These are phyloP conservation scores for Lagria hirta DNA, from an alignment of 2,888 invertebrate genomes.

Conservation along the genomic window DNA sequence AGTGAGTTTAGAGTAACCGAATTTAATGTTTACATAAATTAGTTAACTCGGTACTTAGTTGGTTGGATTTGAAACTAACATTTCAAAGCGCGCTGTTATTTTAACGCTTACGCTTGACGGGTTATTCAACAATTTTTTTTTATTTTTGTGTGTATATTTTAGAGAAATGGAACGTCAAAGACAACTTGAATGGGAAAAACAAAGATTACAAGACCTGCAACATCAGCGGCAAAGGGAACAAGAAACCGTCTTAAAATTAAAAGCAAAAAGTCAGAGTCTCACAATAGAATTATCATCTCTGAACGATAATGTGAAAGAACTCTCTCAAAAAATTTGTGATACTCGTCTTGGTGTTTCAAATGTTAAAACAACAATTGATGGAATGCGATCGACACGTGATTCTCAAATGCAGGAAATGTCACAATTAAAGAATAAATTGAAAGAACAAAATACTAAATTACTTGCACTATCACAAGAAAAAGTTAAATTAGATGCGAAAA, in stretches of 20 bases:
- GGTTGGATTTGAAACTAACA: too few species aligned
- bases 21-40: too few species aligned
- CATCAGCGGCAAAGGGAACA: slow-evolving; percentile 83
- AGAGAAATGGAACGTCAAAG: slow-evolving; percentile 93
- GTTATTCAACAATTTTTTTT: slow-evolving; percentile 6
- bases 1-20: too few species aligned
- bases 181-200: slow-evolving; percentile 95
- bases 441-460: slow-evolving; percentile 82
- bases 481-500: slow-evolving; percentile 74
- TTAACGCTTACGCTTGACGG: slow-evolving; percentile 1
- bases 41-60: too few species aligned
- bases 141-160: slow-evolving; percentile 1
- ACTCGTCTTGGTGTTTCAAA: slow-evolving; percentile 85
- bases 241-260: slow-evolving; percentile 78
- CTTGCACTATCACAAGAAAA: slow-evolving; percentile 82
- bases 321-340: slow-evolving; percentile 79
- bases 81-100: too few species aligned
- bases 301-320: slow-evolving; percentile 66
- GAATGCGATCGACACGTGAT: slow-evolving; percentile 92
- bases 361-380: slow-evolving; percentile 94
- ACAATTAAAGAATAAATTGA: slow-evolving; percentile 75
- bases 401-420: slow-evolving; percentile 85
- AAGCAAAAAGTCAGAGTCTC: slow-evolving; percentile 83
- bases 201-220: slow-evolving; percentile 79
- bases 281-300: slow-evolving; percentile 74